These are phyloP conservation scores for Syngnathoides biaculeatus DNA, from an alignment of 2,113 vertebrate genomes.

Conservation along the genomic window DNA sequence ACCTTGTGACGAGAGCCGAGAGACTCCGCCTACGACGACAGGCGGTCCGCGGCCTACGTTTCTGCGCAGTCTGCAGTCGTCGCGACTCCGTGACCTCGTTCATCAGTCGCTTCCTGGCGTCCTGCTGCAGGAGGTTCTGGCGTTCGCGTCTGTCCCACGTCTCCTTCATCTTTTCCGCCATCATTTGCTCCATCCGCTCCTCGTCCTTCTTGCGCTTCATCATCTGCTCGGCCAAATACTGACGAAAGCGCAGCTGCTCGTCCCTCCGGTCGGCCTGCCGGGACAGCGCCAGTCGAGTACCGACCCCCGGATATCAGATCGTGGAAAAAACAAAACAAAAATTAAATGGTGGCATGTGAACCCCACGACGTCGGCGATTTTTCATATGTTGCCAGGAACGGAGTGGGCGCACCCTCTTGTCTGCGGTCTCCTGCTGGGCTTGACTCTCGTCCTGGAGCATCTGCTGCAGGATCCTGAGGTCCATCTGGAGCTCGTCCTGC, in stretches of 20 bases:
- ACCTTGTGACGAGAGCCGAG: no score
- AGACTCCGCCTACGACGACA: no score
- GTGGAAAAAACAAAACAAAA: no score
- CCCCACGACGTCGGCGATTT: no score
- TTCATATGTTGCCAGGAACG: no score
- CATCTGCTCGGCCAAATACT: constrained; percentile 72
- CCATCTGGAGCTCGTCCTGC: constrained; percentile 73
- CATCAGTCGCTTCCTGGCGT: constrained; percentile 75
- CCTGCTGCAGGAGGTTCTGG: constrained; percentile 59
- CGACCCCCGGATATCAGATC: neutral
- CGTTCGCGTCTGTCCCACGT: constrained; percentile 63
- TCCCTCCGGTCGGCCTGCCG: constrained; percentile 69
- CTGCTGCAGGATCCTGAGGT: constrained; percentile 74
- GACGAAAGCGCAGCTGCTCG: constrained; percentile 76
- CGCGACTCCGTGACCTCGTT: constrained; percentile 77
- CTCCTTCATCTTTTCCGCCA: constrained; percentile 70
- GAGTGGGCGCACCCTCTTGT: constrained; percentile 74
- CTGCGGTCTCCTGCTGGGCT: constrained; percentile 60
- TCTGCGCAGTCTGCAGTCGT: constrained; percentile 79
- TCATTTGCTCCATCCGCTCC: constrained; percentile 67
- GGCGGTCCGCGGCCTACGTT: constrained; percentile 69
- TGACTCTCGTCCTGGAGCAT: constrained; percentile 58
- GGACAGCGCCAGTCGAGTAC: neutral
- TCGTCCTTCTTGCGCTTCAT: constrained; percentile 73
- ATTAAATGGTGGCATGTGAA: no score